Conservation (phyloP, 2,113 vertebrate genomes). For the Pseudopodoces humilis region DNA sequence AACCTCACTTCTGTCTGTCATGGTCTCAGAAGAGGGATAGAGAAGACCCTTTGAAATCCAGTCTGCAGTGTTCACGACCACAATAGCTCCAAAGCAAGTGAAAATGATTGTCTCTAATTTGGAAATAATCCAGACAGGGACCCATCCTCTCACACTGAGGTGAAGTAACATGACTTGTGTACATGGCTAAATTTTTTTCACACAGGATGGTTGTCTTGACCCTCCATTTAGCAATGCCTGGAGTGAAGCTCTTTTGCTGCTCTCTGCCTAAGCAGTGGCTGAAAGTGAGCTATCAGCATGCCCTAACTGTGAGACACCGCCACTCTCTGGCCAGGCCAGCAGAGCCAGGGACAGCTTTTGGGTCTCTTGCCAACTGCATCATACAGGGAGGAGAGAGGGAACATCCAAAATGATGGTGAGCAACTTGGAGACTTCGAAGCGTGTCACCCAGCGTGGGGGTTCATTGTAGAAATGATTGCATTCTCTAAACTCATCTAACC, state of each 20-base stretch:
- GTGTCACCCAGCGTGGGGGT: background rate
- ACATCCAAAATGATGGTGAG: background rate
- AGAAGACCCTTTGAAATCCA: background rate
- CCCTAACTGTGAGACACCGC: background rate
- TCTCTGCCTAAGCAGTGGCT: background rate
- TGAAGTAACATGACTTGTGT: background rate
- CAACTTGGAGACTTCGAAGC: background rate
- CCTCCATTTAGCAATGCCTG: background rate
- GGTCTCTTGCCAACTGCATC: background rate
- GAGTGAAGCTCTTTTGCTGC: background rate
- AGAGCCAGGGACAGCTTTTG: background rate
- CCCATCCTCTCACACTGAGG: background rate
- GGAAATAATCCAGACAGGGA: background rate
- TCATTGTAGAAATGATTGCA: background rate
- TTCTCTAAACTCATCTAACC: background rate
- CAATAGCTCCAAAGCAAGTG: background rate
- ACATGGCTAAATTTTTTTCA: background rate
- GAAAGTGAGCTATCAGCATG: background rate
- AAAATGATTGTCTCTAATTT: background rate
- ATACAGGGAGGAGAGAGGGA: background rate
- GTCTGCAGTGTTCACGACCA: background rate
- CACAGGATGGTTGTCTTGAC: background rate
- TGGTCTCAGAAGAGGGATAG: background rate
- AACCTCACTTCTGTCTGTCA: background rate
- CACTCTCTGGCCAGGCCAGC: background rate